Evolutionary conservation across 1,140 invertebrate species (phyloP), one percentile per base, ranked within the genome.

Genomic region (Drosophila virilis): DNA sequence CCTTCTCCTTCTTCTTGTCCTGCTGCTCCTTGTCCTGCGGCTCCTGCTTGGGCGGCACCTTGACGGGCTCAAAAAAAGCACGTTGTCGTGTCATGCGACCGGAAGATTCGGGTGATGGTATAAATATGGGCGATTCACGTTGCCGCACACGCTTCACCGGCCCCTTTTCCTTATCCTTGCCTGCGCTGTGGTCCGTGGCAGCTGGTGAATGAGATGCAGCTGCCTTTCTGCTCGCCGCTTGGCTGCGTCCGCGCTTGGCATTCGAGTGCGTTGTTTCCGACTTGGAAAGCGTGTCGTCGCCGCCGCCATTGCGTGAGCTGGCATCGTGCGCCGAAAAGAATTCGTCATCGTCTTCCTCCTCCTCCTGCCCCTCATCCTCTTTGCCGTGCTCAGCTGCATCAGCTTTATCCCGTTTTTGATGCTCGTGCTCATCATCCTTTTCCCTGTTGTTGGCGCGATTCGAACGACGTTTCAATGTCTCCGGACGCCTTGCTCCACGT

Each of bases 51-150:
- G 85, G 89, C 10, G 66, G 54, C 37, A 91, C 91, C 70, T 92
- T 92, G n/a, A 92, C 91, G 0, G 91, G 91, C 66, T 92, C 91
- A 78, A 92, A 92, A 77, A 92, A 92, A 60, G 91, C 91, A 10
- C 91, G 71, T 59, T 92, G 91, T 38, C 91, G 64, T 35, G 91
- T 92, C 91, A 92, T 92, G 7, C 91, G 91, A 0, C 91, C 91
- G 0, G 88, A 91, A 0, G 88, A 86, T 35, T 91, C 91, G 0
- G 91, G 91, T 5, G 91, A 92, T 6, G 91, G 91, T 70, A 92
- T 92, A 78, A 92, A 92, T 59, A 92, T 92, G 6, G 91, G 91
- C 6, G 91, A 91, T 74, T 92, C 91, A 10, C 85, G 58, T 75
- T 92, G 91, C 8, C 91, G 65, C 2, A 83, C 60, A 1, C 91